phyloP scores from a whole-genome alignment of 2,113 vertebrate genomes.

The Setophaga petechia region DNA sequence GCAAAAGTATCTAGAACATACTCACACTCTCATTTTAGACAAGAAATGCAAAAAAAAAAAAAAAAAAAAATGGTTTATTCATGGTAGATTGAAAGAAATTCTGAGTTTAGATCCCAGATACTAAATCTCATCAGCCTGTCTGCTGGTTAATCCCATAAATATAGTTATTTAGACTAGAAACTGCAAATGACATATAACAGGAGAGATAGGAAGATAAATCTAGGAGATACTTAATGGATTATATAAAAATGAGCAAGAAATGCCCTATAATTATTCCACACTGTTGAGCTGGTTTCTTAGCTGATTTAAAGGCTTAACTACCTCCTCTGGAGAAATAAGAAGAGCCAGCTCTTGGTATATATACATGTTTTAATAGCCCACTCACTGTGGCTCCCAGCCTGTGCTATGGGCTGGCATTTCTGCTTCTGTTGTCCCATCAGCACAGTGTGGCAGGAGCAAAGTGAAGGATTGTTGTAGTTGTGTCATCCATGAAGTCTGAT shows the following conservation, averaged over 20 bases:
- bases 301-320: slow-evolving; percentile 27
- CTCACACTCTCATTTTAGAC: background rate
- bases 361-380: background rate
- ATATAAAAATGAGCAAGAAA: slow-evolving; percentile 3
- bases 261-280: slow-evolving; percentile 58
- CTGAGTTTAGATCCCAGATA: background rate
- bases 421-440: background rate
- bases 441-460: fast-evolving
- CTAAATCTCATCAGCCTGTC: slow-evolving; percentile 6
- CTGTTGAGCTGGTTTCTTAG: slow-evolving; percentile 17
- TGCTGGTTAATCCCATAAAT: slow-evolving; percentile 28
- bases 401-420: background rate
- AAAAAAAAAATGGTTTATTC: background rate
- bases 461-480: fast-evolving
- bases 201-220: slow-evolving; percentile 31
- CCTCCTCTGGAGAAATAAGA: slow-evolving; percentile 30
- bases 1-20: background rate
- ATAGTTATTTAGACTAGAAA: slow-evolving; percentile 34
- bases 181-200: slow-evolving; percentile 2
- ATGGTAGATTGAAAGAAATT: background rate
- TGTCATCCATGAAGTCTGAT: background rate
- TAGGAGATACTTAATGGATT: slow-evolving; percentile 14
- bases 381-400: background rate
- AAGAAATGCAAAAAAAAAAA: background rate
- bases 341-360: background rate